Evolutionary conservation across 2,888 invertebrate species (phyloP).

Genomic region (Seladonia tumulorum): DNA sequence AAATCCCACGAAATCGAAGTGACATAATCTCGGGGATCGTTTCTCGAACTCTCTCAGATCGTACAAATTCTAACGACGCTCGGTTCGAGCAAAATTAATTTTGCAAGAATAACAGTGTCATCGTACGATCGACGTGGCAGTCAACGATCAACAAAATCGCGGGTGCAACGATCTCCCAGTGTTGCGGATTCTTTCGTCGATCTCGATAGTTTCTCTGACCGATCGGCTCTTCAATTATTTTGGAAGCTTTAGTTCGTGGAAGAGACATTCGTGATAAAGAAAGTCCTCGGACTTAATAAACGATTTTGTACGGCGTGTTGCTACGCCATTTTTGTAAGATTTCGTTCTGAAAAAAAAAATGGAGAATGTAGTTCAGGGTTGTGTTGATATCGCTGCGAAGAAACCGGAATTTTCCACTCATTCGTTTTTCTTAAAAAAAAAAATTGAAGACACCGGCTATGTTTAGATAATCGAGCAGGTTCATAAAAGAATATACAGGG

Average conservation of each 20-base stretch:
- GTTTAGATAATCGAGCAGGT: too few relatives aligned
- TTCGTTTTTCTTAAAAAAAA: not conserved
- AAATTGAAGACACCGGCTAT: not conserved
- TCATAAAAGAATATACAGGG: too few relatives aligned
- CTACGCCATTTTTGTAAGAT: not conserved
- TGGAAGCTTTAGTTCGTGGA: not conserved
- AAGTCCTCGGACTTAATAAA: too few relatives aligned
- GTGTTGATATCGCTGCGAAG: not conserved
- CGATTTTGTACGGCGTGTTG: not conserved
- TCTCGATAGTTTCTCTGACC: not conserved
- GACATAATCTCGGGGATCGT: not conserved
- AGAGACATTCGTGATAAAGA: not conserved
- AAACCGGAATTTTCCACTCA: too few relatives aligned
- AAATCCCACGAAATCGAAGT: not conserved
- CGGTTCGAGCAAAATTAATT: not conserved
- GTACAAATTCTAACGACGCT: not conserved
- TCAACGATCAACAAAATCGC: not conserved
- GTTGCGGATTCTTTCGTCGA: not conserved
- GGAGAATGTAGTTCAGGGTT: not conserved
- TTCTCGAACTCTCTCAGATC: not conserved
- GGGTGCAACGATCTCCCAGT: not conserved
- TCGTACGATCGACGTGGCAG: not conserved
- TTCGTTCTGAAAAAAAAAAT: not conserved
- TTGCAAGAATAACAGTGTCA: not conserved
- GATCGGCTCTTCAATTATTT: not conserved